These are phyloP conservation scores for Alfaro cultratus DNA, from an alignment of 2,797 vertebrate species.

Conservation along the genomic window DNA sequence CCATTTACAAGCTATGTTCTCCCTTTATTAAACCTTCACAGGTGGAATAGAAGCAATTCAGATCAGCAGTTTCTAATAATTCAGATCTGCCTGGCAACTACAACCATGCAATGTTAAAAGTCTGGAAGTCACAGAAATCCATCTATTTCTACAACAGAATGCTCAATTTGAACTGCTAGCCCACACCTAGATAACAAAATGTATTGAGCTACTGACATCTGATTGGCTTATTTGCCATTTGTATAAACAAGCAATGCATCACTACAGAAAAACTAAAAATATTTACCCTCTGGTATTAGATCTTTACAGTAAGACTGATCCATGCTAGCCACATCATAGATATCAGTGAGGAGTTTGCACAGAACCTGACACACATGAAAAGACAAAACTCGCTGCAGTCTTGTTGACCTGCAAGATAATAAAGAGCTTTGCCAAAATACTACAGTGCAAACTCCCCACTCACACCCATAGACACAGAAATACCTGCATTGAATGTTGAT, in stretches of 20 bases:
- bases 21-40: not conserved
- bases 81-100: not conserved
- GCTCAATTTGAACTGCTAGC: not conserved
- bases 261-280: not conserved
- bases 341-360: not conserved
- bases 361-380: not conserved
- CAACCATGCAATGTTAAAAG: not conserved
- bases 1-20: not conserved
- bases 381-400: not conserved
- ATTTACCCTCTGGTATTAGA: not conserved
- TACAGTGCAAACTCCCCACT: not conserved
- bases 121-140: not conserved
- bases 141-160: not conserved
- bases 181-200: not conserved
- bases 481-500: not conserved
- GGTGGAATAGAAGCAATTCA: not conserved
- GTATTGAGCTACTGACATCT: not conserved
- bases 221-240: not conserved
- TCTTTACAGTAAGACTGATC: constrained; percentile 1
- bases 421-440: not conserved
- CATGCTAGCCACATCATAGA: not conserved
- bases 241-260: not conserved
- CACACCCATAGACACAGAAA: not conserved
- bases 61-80: not conserved
- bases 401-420: constrained; percentile 1